Conservation (phyloP, 2,797 vertebrate genomes). For the Alca torda region DNA sequence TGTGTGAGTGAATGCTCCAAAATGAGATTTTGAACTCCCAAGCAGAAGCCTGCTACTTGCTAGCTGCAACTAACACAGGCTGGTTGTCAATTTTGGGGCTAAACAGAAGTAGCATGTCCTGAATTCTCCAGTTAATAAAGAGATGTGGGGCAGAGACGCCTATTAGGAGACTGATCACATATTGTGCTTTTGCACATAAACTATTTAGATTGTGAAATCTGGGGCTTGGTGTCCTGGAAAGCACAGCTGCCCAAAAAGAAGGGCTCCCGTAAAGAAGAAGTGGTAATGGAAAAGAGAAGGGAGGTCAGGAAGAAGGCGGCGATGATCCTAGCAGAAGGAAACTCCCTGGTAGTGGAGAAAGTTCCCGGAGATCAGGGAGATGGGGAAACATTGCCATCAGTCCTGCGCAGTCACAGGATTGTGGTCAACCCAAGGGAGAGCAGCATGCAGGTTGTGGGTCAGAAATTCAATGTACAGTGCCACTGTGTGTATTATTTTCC, state of each 20-base stretch:
- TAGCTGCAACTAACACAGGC: background rate
- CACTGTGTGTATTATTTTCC: rapidly evolving
- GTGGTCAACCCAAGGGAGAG: rapidly evolving
- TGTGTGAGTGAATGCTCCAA: background rate
- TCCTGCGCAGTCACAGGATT: background rate
- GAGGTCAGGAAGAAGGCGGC: background rate
- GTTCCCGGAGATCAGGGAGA: background rate
- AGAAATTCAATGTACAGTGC: background rate
- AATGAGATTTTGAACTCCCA: background rate
- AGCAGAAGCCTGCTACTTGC: background rate
- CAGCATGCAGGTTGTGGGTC: background rate
- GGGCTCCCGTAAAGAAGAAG: background rate
- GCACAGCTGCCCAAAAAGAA: background rate
- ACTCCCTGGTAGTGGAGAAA: background rate
- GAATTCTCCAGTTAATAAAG: background rate
- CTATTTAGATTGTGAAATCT: background rate
- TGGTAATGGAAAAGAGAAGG: background rate
- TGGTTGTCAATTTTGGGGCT: background rate
- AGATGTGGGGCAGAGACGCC: background rate
- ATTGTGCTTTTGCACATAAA: background rate
- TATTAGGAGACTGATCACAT: background rate
- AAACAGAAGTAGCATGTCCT: background rate
- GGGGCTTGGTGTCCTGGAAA: background rate
- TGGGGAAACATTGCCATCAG: background rate
- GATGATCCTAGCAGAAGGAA: background rate